Evolutionary conservation across 1,140 invertebrate genomes (phyloP).

Genomic region (Bathynomus jamesi): DNA sequence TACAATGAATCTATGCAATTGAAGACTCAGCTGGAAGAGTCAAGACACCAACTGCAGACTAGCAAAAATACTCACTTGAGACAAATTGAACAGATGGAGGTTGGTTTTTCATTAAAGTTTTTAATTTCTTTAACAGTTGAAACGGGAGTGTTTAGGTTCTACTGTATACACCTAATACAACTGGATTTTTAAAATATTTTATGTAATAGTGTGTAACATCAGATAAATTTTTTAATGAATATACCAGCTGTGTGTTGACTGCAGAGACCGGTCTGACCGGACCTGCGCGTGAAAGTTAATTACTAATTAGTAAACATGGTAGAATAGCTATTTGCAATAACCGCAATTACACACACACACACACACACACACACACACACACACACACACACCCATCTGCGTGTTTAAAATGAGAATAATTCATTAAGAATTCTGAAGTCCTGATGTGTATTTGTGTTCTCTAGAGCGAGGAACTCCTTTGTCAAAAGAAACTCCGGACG

Average conservation of each 20-base stretch:
- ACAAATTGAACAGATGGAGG: conserved; percentile 97
- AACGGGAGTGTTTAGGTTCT: neutral
- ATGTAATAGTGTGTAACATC: too few relatives aligned
- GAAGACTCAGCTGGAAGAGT: conserved; percentile 89
- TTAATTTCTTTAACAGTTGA: neutral
- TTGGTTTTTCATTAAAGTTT: conserved; percentile 63
- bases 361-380: too few relatives aligned
- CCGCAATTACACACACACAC: too few relatives aligned
- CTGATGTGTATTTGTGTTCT: conserved; percentile 34
- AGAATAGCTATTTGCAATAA: too few relatives aligned
- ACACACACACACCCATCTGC: too few relatives aligned
- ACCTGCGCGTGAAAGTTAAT: too few relatives aligned
- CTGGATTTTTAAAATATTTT: neutral
- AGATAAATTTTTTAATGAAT: too few relatives aligned
- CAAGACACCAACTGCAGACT: conserved; percentile 71
- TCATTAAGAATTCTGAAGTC: too few relatives aligned
- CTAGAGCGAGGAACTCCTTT: conserved; percentile 84
- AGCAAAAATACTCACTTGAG: conserved; percentile 88
- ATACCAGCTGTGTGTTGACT: too few relatives aligned
- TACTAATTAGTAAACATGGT: too few relatives aligned
- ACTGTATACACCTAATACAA: neutral
- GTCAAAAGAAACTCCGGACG: conserved; percentile 85
- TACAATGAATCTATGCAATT: conserved; percentile 97
- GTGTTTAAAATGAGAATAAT: too few relatives aligned
- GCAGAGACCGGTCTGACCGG: too few relatives aligned